Evolutionary conservation across 2,888 invertebrate genomes (phyloP), one percentile per base, ranked within the genome.

Genomic region (Caenorhabditis sp.): DNA sequence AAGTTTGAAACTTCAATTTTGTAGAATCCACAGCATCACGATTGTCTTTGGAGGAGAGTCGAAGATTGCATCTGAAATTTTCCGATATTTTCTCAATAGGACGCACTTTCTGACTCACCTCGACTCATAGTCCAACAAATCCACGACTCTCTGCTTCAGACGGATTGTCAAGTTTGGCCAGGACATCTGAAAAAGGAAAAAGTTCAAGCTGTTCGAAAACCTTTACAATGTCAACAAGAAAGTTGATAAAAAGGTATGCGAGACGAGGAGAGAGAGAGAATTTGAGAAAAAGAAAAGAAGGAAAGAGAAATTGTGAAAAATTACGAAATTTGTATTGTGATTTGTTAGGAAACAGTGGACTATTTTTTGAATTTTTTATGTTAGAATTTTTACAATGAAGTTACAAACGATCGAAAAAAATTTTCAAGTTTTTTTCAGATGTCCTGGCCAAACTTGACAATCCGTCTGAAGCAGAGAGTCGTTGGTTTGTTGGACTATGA

Each of bases 121-220:
- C 3, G 54, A 54, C 14, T 54, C 24, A 22, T 54, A 54, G 19
- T 54, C 54, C 26, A 54, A 54, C 26, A 19, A 54, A 14, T 5
- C 14, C 14, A 54, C 54, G 14, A 54, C 54, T 54, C 14, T 10
- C 10, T 66, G 66, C 28, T 44, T 49, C 49, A 66, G 12, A 49
- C 66, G 49, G 1, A 66, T n/a, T 24, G 66, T 66, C 35, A 66
- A 35, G n/a, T 19, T n/a, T 6, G 19, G 49, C 66, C 66, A 66
- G 10, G 49, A 31, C 66, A 51, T 41, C 31, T 58, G 58, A 58
- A 58, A n/a, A 31, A 31, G n/a, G n/a, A n/a, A n/a, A n/a, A n/a
- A n/a, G n/a, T n/a, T n/a, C n/a, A n/a, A n/a, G n/a, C n/a, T n/a
- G n/a, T n/a, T n/a, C n/a, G n/a, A n/a, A n/a, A n/a, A n/a, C n/a